Conservation (phyloP, 2,797 vertebrate species). For the Tokudaia muenninki region DNA sequence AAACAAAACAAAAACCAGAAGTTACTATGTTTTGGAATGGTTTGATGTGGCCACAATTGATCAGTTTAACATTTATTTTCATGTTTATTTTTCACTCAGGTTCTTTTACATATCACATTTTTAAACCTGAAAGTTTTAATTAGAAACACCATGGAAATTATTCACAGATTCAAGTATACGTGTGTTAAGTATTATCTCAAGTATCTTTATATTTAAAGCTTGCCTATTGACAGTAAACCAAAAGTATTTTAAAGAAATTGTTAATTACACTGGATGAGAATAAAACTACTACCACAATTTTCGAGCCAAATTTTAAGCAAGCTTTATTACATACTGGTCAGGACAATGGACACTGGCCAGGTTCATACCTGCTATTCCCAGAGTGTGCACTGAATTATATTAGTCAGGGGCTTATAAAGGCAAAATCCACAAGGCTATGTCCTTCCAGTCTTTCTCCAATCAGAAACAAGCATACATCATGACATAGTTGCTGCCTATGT, state of each 20-base stretch:
- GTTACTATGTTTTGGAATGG: neutral
- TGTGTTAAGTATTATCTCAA: constrained; percentile 55
- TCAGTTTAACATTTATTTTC: neutral
- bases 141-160: neutral
- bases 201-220: constrained; percentile 61
- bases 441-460: neutral
- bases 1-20: neutral
- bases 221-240: constrained; percentile 42
- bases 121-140: neutral
- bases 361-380: neutral
- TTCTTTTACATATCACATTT: neutral
- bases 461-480: neutral
- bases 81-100: neutral
- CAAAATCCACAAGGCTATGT: neutral
- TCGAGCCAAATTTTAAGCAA: neutral
- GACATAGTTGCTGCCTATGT: neutral
- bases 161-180: constrained; percentile 14
- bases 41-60: neutral
- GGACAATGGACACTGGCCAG: neutral
- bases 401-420: neutral
- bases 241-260: constrained; percentile 52
- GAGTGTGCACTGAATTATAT: neutral
- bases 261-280: neutral
- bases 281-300: neutral
- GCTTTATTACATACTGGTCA: neutral